Evolutionary conservation across 1,140 invertebrate genomes (phyloP), one percentile per base, ranked within the genome.

Genomic region (Nebria ingens): DNA sequence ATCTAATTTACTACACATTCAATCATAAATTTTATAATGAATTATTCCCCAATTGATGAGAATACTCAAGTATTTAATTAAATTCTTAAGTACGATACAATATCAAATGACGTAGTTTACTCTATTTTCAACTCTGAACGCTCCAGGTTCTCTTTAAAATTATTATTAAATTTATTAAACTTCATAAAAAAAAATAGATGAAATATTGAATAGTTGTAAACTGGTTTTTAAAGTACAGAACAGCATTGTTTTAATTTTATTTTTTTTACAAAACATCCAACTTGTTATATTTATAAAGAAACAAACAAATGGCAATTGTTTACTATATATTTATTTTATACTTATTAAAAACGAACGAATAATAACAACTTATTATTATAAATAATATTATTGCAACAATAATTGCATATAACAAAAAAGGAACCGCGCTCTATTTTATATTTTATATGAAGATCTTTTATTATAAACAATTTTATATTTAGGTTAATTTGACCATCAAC

Each of bases 351-450:
- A 17, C 15, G 17, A 45, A 45, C 40, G 40, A 45, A 45, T 45
- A 45, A 45, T 45, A 45, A 45, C 40, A 45, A 45, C 40, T 45
- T 45, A 45, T 45, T 45, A 45, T 45, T 45, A 45, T 45, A 11
- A 45, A 12, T 12, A 12, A 45, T 11, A 9, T 9, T 17, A 17
- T 17, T 12, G n/a, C 25, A 45, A 17, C 17, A 4, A 17, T 45
- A 17, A 17, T 45, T 45, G 40, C 17, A 17, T 17, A 45, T 17
- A 45, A n/a, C n/a, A n/a, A n/a, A n/a, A n/a, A n/a, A n/a, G n/a
- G n/a, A n/a, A n/a, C n/a, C 6, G 17, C 15, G 40, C 15, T 9
- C 40, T 12, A 45, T 45, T 45, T 45, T 45, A 45, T 45, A 45
- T 45, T 45, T 45, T 45, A 45, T 45, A 45, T 17, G 15, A 45